Evolutionary conservation across 2,888 invertebrate species (phyloP), one percentile per base, ranked within the genome.

Genomic region (Chymomyza caudatula): DNA sequence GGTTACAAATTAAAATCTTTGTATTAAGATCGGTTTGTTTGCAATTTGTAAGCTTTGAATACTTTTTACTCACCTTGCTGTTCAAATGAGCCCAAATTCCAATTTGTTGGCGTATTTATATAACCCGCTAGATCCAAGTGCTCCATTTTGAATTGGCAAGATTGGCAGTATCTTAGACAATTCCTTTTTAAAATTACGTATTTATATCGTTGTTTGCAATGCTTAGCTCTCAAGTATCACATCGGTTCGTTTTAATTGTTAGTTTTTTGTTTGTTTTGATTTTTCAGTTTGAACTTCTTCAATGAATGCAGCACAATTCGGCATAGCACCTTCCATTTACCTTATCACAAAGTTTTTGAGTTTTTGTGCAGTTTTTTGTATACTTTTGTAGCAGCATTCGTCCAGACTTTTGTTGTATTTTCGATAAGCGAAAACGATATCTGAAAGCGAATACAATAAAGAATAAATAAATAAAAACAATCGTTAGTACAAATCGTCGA

Each of bases 71-170:
- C 63, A 90, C 90, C 90, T 89, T 90, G 90, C 67, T 90, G 90
- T 64, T 90, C 89, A 66, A 90, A 89, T 63, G 78, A 75, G 49
- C 88, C 85, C 63, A 89, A 52, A 72, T 87, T 87, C 89, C 89
- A 90, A 62, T 76, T 83, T 53, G 87, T 74, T 44, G 87, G 78
- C 55, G 86, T 76, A 25, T 79, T 77, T 63, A 87, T 62, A 69
- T 88, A 87, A 58, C 88, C 89, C 42, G 89, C 90, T 65, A 90
- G 78, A 76, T 90, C 90, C 78, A 90, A 79, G 66, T 90, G 90
- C 69, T 90, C 90, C 90, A 90, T 90, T 60, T 69, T 74, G 60
- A 37, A 37, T 66, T 55, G 64, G 73, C 78, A 62, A 19, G 51
- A 60, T 17, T 53, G 65, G 29, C 29, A 63, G 53, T 65, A 49